Base-by-base conservation (phyloP, 2,888 invertebrate species). In the Volucella inflata region DNA sequence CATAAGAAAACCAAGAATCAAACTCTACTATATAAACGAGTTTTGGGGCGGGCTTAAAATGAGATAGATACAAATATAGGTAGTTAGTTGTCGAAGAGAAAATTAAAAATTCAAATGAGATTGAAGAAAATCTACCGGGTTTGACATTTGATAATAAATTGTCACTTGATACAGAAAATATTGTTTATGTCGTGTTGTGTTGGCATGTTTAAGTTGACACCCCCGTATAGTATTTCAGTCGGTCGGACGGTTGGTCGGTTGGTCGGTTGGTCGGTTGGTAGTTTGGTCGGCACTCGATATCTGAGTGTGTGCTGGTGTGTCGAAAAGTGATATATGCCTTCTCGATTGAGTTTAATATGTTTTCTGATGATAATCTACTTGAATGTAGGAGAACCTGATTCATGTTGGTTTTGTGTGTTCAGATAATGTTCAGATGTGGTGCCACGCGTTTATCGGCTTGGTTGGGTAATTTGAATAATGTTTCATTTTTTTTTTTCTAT, bases 141-240 rank as follows among this genome's bases (percentile, higher is more conserved):
- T 59, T 77, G 71, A 77, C 65, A 67, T 57, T 80, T 51, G 67
- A 72, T 78, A 83, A 78, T 83, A 78, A 83, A 83, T 78, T 65
- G 77, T 53, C 77, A 77, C 50, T 82, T 67, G 55, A 53, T 65
- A 48, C 9, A 17, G 59, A 40, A 53, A 42, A 60, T 8, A 16
- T 65, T 65, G 44, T 71, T 76, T 65, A 64, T 64, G 64, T 30
- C 16, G 12, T 48, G 59, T 55, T 70, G 30, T 62, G 60, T 78
- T 78, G 82, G 55, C 62, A 44, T 36, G 67, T 72, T 51, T 50
- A 40, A 42, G 17, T 21, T 53, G 60, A 72, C 77, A 72, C 77
- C 77, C 71, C 65, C 42, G 38, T 77, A 50, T 12, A 57, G 55
- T 17, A 46, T 46, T 38, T 14, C 44, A 48, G 14, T 1, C 40